A percentile compares a stretch with the other conserved stretches of the same genome.
These are phyloP conservation scores for Stigmatopora nigra DNA, from an alignment of 2,113 vertebrate species.

Conservation along the genomic window DNA sequence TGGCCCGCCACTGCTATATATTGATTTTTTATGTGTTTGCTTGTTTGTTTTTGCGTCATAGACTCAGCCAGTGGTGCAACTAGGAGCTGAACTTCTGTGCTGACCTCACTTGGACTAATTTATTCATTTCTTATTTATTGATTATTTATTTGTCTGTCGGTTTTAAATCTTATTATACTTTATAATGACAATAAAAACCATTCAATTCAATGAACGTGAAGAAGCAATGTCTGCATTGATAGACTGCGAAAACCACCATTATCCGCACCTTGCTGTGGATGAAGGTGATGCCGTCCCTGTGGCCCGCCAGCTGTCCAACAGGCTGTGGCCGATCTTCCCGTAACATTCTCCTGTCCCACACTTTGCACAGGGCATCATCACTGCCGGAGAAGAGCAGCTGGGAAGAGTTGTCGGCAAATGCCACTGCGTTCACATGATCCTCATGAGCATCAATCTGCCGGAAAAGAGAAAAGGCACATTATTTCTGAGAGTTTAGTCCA, in stretches of 20 bases:
- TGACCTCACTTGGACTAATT: too few relatives aligned
- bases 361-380: conserved; percentile 87
- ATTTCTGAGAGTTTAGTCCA: background rate
- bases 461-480: conserved; percentile 2
- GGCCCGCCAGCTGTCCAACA: conserved; percentile 84
- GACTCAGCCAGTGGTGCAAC: too few relatives aligned
- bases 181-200: too few relatives aligned
- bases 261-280: conserved; percentile 84
- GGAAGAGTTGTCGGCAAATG: conserved; percentile 83
- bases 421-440: conserved; percentile 86
- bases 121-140: too few relatives aligned
- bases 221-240: background rate
- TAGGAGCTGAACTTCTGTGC: too few relatives aligned
- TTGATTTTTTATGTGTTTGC: too few relatives aligned
- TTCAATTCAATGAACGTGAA: too few relatives aligned
- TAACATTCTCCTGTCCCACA: conserved; percentile 87
- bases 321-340: conserved; percentile 84
- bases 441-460: conserved; percentile 84
- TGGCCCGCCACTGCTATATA: too few relatives aligned
- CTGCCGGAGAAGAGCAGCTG: conserved; percentile 89
- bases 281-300: conserved; percentile 88
- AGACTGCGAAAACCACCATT: conserved; percentile 19
- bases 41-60: too few relatives aligned
- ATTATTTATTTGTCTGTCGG: too few relatives aligned
- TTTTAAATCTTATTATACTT: too few relatives aligned